These are phyloP conservation scores for Gastrophryne carolinensis DNA, from an alignment of 2,797 vertebrate species.

Conservation along the genomic window DNA sequence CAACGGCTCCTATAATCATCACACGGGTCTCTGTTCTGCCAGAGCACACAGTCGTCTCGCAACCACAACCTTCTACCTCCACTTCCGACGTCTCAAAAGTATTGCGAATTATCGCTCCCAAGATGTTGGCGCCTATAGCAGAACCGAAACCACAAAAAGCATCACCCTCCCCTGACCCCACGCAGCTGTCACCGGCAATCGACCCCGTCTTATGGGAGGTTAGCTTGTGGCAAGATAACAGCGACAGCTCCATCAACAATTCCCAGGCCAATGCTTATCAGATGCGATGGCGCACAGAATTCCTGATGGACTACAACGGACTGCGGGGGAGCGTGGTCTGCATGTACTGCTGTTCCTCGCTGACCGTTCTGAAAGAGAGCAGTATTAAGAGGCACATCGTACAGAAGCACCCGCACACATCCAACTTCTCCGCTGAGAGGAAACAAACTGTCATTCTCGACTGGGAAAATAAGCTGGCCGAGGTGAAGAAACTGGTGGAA, in stretches of 20 bases:
- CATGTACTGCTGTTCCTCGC: conserved; percentile 84
- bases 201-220: conserved; percentile 36
- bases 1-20: conserved; percentile 29
- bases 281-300: conserved; percentile 82
- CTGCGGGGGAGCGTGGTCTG: conserved; percentile 78
- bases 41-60: conserved; percentile 8
- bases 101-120: conserved; percentile 38
- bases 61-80: conserved; percentile 53
- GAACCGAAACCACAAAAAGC: background rate
- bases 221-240: conserved; percentile 27
- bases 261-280: conserved; percentile 69
- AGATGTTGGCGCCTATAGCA: background rate
- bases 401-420: conserved; percentile 81
- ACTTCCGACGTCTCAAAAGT: conserved; percentile 4
- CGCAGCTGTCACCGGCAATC: background rate
- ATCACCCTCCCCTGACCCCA: background rate
- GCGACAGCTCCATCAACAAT: conserved; percentile 51
- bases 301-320: conserved; percentile 83
- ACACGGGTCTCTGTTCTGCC: conserved; percentile 42
- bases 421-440: conserved; percentile 69
- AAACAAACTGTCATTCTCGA: conserved; percentile 79
- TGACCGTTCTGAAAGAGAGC: conserved; percentile 81
- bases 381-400: conserved; percentile 85
- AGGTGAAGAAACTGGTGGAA: conserved; percentile 53
- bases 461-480: conserved; percentile 77